Base-by-base conservation (phyloP, 2,113 vertebrate genomes). In the Actenoides hombroni region DNA sequence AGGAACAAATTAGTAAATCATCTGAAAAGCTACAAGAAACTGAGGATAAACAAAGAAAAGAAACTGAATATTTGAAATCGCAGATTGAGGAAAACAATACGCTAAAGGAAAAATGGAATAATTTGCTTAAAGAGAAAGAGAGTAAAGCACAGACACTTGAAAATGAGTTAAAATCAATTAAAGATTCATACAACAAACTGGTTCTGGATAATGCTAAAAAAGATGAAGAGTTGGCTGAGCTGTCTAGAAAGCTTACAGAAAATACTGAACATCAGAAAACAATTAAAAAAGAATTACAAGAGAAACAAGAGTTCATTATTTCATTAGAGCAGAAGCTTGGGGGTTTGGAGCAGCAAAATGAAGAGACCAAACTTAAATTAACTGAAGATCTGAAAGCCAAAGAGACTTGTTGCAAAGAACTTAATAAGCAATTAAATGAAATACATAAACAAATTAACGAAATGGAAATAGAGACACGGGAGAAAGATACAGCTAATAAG, bases 131-230 rank as follows among this genome's bases (percentile, higher is more conserved):
- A 10, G 97, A 98, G 65, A 97, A 93, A 63, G 97, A 97, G 25
- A 83, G 39, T 53, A 78, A 95, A 92, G 98, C 98, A 51, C 92
- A 98, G 90, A 86, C 26, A 5, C 95, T 98, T 87, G 98, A 98
- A 76, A 98, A 96, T 28, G 98, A 99, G 40, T 91, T 99, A 31
- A 99, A 99, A 83, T 94, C 97, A 6, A 28, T 97, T 49, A 98
- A 98, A 93, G 98, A 98, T 13, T 98, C 98, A 15, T 96, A 98
- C 44, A 98, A 99, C 95, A 96, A 95, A 31, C 96, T 99, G 25
- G 81, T 98, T 73, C 96, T 97, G 39, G 98, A 98, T 75, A 97
- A 97, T 13, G 83, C 96, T 42, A 98, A 97, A 85, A 98, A 98
- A 78, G 97, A 96, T 35, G 79, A 92, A 10, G 98, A 99, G 29